phyloP scores from a whole-genome alignment of 2,797 vertebrate species.

The Gorsachius magnificus region DNA sequence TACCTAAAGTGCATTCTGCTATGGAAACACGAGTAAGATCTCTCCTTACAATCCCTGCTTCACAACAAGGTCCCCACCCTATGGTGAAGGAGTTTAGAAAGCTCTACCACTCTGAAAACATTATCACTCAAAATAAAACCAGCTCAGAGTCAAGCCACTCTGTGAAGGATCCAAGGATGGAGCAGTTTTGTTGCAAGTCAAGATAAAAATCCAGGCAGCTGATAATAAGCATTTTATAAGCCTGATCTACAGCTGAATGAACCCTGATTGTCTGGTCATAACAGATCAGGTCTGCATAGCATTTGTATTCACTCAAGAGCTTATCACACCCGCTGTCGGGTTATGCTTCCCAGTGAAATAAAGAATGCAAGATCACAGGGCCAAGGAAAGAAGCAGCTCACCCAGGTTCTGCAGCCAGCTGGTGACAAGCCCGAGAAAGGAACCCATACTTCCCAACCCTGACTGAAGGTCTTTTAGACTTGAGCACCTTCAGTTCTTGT shows the following conservation, averaged over 20 bases:
- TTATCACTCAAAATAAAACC: background rate
- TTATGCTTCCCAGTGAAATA: background rate
- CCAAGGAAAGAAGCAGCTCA: background rate
- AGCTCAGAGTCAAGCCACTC: background rate
- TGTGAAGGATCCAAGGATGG: background rate
- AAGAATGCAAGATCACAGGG: background rate
- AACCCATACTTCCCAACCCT: background rate
- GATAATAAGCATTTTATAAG: background rate
- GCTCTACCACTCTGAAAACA: background rate
- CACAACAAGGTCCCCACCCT: background rate
- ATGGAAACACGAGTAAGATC: background rate
- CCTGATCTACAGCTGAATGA: background rate
- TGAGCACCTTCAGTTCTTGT: background rate
- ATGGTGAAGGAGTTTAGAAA: background rate
- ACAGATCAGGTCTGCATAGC: background rate
- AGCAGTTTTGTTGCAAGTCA: background rate
- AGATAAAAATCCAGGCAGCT: background rate
- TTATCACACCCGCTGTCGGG: background rate
- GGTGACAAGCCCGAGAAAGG: background rate
- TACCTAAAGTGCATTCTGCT: background rate
- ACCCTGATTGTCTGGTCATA: accelerated
- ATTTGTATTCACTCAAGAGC: background rate
- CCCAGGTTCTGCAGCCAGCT: background rate
- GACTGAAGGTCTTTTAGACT: background rate
- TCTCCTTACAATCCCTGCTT: background rate